Base-by-base conservation (phyloP, 1,140 invertebrate genomes). In the Teleopsis dalmanni region DNA sequence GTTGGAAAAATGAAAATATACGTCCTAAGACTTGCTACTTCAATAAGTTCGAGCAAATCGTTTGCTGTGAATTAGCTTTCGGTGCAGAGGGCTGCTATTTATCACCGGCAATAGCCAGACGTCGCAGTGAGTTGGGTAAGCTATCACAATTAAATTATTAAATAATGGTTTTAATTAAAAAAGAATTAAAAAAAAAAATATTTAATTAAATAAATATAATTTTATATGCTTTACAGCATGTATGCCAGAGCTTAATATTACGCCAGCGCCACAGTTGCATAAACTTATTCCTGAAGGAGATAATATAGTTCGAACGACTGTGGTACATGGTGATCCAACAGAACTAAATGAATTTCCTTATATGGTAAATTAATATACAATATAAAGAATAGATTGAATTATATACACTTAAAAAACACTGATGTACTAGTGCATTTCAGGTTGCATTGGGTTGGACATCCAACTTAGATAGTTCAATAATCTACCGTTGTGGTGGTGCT, bases 271-370 rank as follows among this genome's bases (percentile, higher is more conserved):
- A n/a, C n/a, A n/a, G n/a, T n/a, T n/a, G n/a, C n/a, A n/a, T n/a
- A n/a, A n/a, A n/a, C n/a, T n/a, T n/a, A n/a, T n/a, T n/a, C n/a
- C n/a, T n/a, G n/a, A n/a, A n/a, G n/a, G n/a, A n/a, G n/a, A n/a
- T n/a, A n/a, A n/a, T n/a, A n/a, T n/a, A n/a, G 52, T 64, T 18
- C 31, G 47, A 25, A 3, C 35, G 2, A 36, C 54, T 0, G 45
- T 75, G n/a, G 71, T 75, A 14, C 65, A 67, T 7, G 75, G 74
- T 0, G 66, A 60, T 42, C 45, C 48, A 9, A 67, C 70, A 1
- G 38, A 49, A 4, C 51, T 54, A 7, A 66, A 72, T 38, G 75
- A 77, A 55, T 75, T 72, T 41, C 73, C 74, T n/a, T 75, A 72
- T 45, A 77, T 77, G 75, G 72, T 73, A 62, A 34, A 22, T 45